Evolutionary conservation across 1,140 invertebrate genomes (phyloP), one percentile per base, ranked within the genome.

Genomic region (Luehdorfia chinensis): DNA sequence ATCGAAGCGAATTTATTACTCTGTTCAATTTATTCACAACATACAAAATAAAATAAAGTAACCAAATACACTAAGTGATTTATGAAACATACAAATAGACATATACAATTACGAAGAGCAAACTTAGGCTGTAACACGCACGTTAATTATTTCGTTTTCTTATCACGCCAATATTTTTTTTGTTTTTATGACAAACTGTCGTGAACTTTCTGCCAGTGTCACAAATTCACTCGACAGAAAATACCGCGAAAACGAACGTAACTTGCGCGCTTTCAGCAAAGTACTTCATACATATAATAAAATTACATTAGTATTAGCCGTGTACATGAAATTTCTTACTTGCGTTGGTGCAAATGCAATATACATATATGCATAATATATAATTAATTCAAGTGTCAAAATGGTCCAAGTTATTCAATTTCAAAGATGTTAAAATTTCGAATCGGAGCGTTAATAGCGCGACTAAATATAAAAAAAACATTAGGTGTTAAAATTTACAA

Each of bases 401-500:
- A 47, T 73, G 65, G 69, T 75, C 63, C 63, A 69, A 43, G 47
- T 56, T 60, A 28, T 66, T 59, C 50, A 62, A 59, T 67, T 66
- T 41, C 52, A 57, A 66, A 58, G 33, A 70, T 69, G 50, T 55
- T 52, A 60, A 62, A 68, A 65, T 63, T 59, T 58, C 66, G 61
- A 59, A 60, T 69, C 61, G 47, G 49, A 63, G 69, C 65, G 67
- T 81, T 79, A 81, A 77, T 76, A 70, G 70, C 69, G 71, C 62
- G 60, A 75, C 59, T 74, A 75, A 69, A 67, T 60, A 66, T 59
- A 75, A 70, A 66, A 62, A 66, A 71, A 77, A 68, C 65, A 66
- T 71, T 63, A 63, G 67, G 59, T 75, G 77, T 83, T 81, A 80
- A 79, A 75, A 71, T 81, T 77, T 83, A 84, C 75, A 80, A 66